Conservation (phyloP, 2,113 vertebrate genomes). For the Synchiropus splendidus region DNA sequence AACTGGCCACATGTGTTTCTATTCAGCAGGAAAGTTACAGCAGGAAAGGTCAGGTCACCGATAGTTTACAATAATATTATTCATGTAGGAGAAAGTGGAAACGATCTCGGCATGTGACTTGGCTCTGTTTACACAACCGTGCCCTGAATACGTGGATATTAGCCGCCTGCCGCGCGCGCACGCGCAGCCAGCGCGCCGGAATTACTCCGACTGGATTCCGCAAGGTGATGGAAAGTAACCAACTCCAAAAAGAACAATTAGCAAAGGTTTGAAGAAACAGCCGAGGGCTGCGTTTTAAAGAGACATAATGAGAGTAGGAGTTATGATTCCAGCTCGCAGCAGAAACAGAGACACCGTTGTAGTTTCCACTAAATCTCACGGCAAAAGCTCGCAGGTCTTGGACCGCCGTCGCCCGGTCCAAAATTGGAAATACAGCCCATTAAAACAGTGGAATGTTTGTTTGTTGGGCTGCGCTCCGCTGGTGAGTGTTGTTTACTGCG, state of each 20-base stretch:
- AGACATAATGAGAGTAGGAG: slow-evolving; percentile 49
- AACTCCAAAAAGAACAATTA: slow-evolving; percentile 58
- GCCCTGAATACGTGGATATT: slow-evolving; percentile 52
- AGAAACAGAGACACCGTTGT: slow-evolving; percentile 48
- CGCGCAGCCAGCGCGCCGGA: slow-evolving; percentile 23
- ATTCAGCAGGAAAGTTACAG: slow-evolving; percentile 50
- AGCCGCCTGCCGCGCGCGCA: slow-evolving; percentile 28
- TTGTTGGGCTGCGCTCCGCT: no score
- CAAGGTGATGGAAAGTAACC: slow-evolving; percentile 55
- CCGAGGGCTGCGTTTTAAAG: slow-evolving; percentile 44
- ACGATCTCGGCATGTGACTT: slow-evolving; percentile 53
- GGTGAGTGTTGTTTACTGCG: no score
- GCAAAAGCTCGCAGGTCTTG: slow-evolving; percentile 31
- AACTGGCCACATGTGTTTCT: slow-evolving; percentile 56
- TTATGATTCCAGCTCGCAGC: slow-evolving; percentile 48
- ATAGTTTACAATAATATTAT: slow-evolving; percentile 65
- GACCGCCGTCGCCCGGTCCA: slow-evolving; percentile 19
- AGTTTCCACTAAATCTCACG: slow-evolving; percentile 13
- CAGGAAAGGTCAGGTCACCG: slow-evolving; percentile 55
- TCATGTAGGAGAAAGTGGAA: slow-evolving; percentile 59
- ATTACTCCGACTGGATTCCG: slow-evolving; percentile 46
- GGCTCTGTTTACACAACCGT: slow-evolving; percentile 57
- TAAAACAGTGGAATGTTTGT: no score
- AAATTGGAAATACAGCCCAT: no score
- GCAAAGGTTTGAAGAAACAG: slow-evolving; percentile 61